A percentile compares a stretch with the other conserved stretches of the same genome.
Evolutionary conservation across 1,140 invertebrate species (phyloP).

Genomic region (Oncopodura yosiiana): DNA sequence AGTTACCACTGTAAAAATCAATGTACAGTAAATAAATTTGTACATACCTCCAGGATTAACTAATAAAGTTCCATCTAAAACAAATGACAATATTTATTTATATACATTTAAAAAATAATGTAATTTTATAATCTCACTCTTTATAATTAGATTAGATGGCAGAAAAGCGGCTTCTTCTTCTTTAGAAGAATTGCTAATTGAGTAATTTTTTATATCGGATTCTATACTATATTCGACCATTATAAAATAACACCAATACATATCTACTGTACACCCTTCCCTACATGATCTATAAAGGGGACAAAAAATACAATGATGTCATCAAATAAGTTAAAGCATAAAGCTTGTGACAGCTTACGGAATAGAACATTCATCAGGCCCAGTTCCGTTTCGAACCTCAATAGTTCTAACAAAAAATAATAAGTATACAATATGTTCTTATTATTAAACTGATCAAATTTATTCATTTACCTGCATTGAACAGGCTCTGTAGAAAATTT

Average conservation of each 20-base stretch:
- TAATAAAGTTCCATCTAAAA: not conserved
- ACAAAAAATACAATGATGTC: no score
- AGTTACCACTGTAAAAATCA: not conserved
- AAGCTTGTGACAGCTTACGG: no score
- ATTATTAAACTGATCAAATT: not conserved
- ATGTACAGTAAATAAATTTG: not conserved
- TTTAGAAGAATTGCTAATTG: not conserved
- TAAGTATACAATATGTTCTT: not conserved
- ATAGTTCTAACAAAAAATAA: conserved; percentile 13
- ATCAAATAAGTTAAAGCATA: no score
- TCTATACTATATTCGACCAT: conserved; percentile 59
- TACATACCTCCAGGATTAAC: not conserved
- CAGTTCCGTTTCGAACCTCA: conserved; percentile 64
- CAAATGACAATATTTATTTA: not conserved
- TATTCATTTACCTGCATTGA: conserved; percentile 46
- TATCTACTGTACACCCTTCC: conserved; percentile 77
- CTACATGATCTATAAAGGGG: no score
- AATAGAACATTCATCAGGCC: conserved; percentile 64
- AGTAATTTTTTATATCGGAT: not conserved
- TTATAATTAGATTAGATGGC: not conserved
- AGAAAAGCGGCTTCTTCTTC: no score
- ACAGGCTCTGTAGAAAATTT: conserved; percentile 70
- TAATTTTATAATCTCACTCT: not conserved
- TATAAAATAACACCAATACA: conserved; percentile 73
- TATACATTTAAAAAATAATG: not conserved